Evolutionary conservation across 2,888 invertebrate genomes (phyloP).

Genomic region (Troides helena): DNA sequence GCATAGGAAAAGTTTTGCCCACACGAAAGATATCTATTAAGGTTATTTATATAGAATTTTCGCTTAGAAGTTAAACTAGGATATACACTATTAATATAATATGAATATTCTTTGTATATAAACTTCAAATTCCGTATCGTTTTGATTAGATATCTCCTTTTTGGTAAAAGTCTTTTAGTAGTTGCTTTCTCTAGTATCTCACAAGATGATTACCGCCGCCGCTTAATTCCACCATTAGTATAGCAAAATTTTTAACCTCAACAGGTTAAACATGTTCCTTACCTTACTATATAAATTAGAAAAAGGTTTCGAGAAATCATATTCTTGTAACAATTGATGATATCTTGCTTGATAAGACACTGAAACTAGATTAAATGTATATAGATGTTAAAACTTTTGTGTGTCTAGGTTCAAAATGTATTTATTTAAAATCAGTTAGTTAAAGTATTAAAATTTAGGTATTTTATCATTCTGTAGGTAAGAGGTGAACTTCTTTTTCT

Average conservation of each 20-base stretch:
- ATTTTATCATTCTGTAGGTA: constrained; percentile 4
- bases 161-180: background rate
- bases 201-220: background rate
- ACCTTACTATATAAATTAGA: background rate
- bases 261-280: background rate
- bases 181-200: too few species aligned
- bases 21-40: constrained; percentile 4
- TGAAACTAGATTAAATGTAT: background rate
- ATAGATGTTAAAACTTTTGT: background rate
- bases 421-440: background rate
- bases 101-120: too few species aligned
- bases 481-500: background rate
- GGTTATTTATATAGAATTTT: background rate
- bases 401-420: background rate
- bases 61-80: background rate
- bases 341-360: too few species aligned
- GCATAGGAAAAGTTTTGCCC: constrained; percentile 25
- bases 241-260: background rate
- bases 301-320: background rate
- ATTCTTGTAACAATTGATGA: background rate
- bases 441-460: background rate
- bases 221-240: background rate
- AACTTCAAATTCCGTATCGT: too few species aligned
- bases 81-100: background rate
- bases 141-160: background rate